Base-by-base conservation (phyloP, 2,888 invertebrate species). In the Mythimna vitellina region DNA sequence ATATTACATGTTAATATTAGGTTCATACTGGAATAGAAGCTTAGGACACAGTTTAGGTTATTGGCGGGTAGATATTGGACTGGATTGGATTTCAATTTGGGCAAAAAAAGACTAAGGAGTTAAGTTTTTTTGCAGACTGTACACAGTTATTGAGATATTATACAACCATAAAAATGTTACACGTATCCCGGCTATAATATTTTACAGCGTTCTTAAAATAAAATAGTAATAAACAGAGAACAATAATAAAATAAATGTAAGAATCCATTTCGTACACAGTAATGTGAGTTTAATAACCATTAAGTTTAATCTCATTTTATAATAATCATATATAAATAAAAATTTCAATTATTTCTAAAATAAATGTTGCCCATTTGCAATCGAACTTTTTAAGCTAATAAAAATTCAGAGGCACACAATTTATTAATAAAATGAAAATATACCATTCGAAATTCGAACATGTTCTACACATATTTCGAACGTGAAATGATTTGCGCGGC, bases 1-100 rank as follows among this genome's bases (percentile, higher is more conserved):
- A 94, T 93, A 94, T 92, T 89, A 79, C 77, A 90, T 89, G 87
- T 91, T 91, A 92, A 93, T 89, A 76, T 70, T 70, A 78, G n/a
- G 32, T 75, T 60, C 38, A 78, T 77, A 82, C 65, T 70, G 70
- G 79, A 77, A 83, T 81, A 84, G 63, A 81, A 73, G 78, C 61
- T 66, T 62, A 73, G 46, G 70, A 71, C 61, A 72, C 63, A 79
- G 58, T 68, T 78, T 42, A 54, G 61, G 73, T 82, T 73, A 80
- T 60, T 74, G 42, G 62, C 20, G 54, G 35, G 64, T 42, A 54
- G 17, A 65, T 65, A 38, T 42, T n/a, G n/a, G n/a, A n/a, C n/a
- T n/a, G 3, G 29, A 29, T 29, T 60, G 25, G 22, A 46, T 51
- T 49, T 6, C 42, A 14, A 5, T 29, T 67, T 22, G 7, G n/a